Conservation (phyloP, 2,888 invertebrate species). For the Thera obeliscata region DNA sequence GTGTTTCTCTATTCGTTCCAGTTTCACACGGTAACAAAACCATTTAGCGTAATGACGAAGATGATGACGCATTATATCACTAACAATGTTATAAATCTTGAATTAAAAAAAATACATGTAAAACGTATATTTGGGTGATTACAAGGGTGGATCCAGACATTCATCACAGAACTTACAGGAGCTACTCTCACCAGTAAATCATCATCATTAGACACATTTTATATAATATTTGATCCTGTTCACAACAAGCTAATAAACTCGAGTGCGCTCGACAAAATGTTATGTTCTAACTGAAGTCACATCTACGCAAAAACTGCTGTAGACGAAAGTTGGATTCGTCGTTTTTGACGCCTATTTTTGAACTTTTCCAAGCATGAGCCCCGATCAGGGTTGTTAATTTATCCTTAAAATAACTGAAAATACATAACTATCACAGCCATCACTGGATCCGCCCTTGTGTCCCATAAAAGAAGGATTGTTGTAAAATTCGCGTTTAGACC, state of each 20-base stretch:
- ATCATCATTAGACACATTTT: background rate
- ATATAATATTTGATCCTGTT: background rate
- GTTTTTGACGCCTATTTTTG: background rate
- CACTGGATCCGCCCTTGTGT: slow-evolving; percentile 3
- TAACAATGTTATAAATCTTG: slow-evolving; percentile 11
- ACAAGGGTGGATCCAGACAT: slow-evolving; percentile 11
- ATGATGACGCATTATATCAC: slow-evolving; percentile 1
- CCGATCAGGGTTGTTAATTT: background rate
- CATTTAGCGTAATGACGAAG: slow-evolving; percentile 11
- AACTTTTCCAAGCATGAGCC: background rate
- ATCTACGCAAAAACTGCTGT: background rate
- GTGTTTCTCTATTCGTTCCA: slow-evolving; percentile 34
- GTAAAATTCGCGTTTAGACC: background rate
- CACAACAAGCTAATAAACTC: background rate
- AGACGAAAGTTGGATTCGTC: background rate
- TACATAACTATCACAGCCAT: background rate
- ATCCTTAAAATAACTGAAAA: background rate
- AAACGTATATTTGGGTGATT: background rate
- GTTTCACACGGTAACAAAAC: slow-evolving; percentile 32
- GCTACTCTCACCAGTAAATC: background rate
- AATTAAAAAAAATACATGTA: background rate
- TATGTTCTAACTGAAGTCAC: background rate
- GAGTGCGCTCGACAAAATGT: background rate
- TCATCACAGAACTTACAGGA: background rate
- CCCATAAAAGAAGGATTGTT: background rate